These are phyloP conservation scores for Sinelater perroti DNA, from an alignment of 2,888 invertebrate species.

Conservation along the genomic window DNA sequence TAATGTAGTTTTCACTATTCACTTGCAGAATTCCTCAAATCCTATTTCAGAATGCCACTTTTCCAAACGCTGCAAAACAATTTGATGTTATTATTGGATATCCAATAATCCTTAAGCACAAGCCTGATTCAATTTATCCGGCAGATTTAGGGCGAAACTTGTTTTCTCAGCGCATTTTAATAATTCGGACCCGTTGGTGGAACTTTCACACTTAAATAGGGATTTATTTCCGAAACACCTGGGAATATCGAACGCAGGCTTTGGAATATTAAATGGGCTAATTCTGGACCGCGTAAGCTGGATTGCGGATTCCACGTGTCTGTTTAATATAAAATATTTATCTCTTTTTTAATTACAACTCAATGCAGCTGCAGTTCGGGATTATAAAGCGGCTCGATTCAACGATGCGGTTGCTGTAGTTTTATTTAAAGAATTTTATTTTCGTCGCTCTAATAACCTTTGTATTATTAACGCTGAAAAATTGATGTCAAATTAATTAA, in stretches of 20 bases:
- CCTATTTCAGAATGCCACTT: no score
- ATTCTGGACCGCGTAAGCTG: slow-evolving; percentile 5
- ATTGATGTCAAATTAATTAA: slow-evolving; percentile 7
- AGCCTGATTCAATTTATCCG: no score
- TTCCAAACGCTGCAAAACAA: no score
- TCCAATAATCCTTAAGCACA: no score
- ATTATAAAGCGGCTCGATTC: no score
- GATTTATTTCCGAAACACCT: slow-evolving; percentile 4
- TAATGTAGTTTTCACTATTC: no score
- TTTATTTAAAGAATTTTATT: neutral
- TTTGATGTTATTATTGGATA: no score
- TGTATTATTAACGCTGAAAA: neutral
- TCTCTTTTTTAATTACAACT: neutral
- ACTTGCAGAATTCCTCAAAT: no score
- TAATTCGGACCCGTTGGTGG: no score
- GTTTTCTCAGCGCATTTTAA: no score
- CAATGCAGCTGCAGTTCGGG: slow-evolving; percentile 6
- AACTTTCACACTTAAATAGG: slow-evolving; percentile 5
- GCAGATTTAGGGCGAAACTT: no score
- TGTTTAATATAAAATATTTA: slow-evolving; percentile 9
- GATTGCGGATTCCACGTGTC: slow-evolving; percentile 5
- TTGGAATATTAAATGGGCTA: slow-evolving; percentile 2
- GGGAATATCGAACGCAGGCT: slow-evolving; percentile 10
- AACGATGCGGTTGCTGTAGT: neutral
- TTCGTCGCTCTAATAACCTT: neutral